Conservation (phyloP, 2,113 vertebrate species). For the Callipepla squamata region DNA sequence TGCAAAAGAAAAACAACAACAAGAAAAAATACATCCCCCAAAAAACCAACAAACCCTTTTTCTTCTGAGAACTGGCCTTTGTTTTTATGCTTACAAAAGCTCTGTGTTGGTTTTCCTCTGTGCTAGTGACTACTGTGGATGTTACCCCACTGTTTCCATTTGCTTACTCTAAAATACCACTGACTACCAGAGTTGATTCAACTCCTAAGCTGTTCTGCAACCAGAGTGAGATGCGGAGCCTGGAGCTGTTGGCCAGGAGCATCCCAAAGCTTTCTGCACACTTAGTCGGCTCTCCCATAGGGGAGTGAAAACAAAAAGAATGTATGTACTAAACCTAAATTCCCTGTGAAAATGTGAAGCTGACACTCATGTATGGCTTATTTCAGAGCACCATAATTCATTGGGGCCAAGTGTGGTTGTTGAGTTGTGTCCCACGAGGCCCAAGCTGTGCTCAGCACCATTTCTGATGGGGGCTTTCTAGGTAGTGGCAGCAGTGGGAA, state of each 20-base stretch:
- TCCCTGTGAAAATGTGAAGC: background rate
- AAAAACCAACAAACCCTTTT: background rate
- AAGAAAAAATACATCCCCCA: background rate
- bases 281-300: background rate
- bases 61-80: background rate
- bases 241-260: background rate
- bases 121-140: background rate
- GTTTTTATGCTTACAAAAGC: background rate
- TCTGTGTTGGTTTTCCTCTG: fast-evolving
- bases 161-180: background rate
- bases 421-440: background rate
- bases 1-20: background rate
- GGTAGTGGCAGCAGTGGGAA: background rate
- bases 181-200: background rate
- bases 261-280: background rate
- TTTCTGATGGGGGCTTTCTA: background rate
- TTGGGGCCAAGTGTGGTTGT: background rate
- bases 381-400: background rate
- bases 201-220: background rate
- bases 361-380: background rate
- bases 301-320: background rate
- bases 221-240: background rate
- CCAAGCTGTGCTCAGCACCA: background rate
- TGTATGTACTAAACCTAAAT: background rate
- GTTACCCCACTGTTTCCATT: background rate